Evolutionary conservation across 2,888 invertebrate species (phyloP).

Genomic region (Gortyna flavago): DNA sequence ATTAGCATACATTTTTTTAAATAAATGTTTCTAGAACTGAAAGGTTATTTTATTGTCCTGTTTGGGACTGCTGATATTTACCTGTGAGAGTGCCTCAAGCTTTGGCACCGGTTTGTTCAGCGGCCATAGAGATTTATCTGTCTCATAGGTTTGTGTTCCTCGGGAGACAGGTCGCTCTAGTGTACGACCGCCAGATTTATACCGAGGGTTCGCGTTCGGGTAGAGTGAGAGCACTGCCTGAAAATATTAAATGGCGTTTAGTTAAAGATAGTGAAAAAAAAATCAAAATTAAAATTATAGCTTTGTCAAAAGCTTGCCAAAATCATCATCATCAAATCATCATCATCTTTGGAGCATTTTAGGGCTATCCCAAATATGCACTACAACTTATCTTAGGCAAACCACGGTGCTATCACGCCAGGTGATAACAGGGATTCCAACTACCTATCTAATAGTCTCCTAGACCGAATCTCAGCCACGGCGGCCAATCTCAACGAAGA

Average conservation of each 20-base stretch:
- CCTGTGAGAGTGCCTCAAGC: constrained; percentile 91
- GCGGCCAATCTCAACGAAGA: background rate
- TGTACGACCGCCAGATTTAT: constrained; percentile 88
- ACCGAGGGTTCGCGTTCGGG: constrained; percentile 83
- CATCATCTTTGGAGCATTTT: background rate
- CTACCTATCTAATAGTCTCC: background rate
- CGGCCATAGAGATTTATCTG: constrained; percentile 92
- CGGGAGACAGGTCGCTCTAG: constrained; percentile 91
- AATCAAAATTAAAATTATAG: too few species aligned
- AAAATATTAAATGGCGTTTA: constrained; percentile 44
- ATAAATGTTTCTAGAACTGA: background rate
- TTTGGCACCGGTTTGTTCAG: constrained; percentile 93
- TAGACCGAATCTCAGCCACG: background rate
- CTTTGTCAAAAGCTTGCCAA: background rate
- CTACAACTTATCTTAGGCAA: background rate
- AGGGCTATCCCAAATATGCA: background rate
- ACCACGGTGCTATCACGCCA: background rate
- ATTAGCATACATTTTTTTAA: background rate
- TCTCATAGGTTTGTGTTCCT: constrained; percentile 93
- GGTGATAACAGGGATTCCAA: background rate
- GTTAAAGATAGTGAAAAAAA: background rate
- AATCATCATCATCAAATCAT: too few species aligned
- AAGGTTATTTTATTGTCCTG: too few species aligned
- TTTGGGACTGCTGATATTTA: constrained; percentile 48
- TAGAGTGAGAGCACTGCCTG: constrained; percentile 90